These are phyloP conservation scores for Macrochelys suwanniensis DNA, from an alignment of 2,797 vertebrate species.

Conservation along the genomic window DNA sequence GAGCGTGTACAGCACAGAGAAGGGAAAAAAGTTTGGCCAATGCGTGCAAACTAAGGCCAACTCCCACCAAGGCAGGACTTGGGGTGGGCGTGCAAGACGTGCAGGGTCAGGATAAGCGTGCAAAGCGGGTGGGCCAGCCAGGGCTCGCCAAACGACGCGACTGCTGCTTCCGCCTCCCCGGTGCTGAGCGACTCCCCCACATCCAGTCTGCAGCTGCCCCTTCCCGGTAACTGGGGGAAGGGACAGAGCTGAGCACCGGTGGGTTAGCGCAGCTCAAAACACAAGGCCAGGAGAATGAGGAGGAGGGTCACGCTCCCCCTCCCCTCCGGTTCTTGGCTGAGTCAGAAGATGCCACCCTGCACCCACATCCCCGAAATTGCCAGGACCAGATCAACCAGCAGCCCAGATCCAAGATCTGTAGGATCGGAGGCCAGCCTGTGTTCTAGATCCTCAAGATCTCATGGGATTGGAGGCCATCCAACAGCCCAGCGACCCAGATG, in stretches of 20 bases:
- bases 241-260: not conserved
- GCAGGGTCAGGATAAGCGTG: not conserved
- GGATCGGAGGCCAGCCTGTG: not conserved
- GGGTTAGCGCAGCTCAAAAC: not conserved
- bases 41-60: not conserved
- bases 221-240: not conserved
- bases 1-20: no score
- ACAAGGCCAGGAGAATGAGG: not conserved
- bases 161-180: not conserved
- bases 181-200: not conserved
- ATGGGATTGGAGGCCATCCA: no score
- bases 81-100: not conserved
- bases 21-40: not conserved
- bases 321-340: not conserved
- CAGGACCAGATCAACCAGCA: not conserved
- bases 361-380: not conserved
- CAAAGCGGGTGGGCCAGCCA: not conserved
- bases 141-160: no score
- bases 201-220: not conserved
- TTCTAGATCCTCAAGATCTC: not conserved
- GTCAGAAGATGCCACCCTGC: not conserved
- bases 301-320: not conserved
- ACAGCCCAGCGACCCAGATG: not conserved
- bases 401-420: not conserved
- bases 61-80: not conserved